Conservation (phyloP, 2,113 vertebrate species). For the Tauraco erythrolophus region DNA sequence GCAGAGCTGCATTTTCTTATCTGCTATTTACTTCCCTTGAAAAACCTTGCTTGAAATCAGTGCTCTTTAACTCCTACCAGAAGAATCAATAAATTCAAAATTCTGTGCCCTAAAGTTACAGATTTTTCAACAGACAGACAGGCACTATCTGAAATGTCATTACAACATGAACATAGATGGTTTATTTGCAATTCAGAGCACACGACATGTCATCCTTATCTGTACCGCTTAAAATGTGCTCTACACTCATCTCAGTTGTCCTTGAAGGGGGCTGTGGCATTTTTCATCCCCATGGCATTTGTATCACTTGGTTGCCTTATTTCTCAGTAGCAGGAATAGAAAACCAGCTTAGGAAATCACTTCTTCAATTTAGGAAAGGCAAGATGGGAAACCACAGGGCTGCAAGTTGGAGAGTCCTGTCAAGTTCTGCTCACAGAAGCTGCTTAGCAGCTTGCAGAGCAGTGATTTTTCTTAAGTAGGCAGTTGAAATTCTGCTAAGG, state of each 20-base stretch:
- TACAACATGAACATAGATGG: not conserved
- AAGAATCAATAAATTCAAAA: conserved; percentile 12
- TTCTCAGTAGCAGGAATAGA: not conserved
- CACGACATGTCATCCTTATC: not conserved
- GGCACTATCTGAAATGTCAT: not conserved
- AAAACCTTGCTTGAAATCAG: not conserved
- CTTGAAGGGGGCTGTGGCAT: not conserved
- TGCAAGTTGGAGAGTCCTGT: not conserved
- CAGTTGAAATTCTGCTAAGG: not conserved
- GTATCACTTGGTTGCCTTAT: conserved; percentile 26
- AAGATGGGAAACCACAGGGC: not conserved
- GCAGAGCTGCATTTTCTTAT: conserved; percentile 46
- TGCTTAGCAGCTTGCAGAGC: not conserved
- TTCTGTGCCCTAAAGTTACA: not conserved
- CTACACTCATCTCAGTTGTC: not conserved
- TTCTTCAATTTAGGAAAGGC: not conserved
- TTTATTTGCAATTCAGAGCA: conserved; percentile 3
- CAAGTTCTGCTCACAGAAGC: not conserved
- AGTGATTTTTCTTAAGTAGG: not conserved
- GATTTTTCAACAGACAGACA: not conserved
- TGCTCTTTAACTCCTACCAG: not conserved
- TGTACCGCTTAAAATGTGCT: not conserved
- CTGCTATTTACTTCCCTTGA: conserved; percentile 12
- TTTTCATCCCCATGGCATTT: not conserved
- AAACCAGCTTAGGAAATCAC: not conserved